Evolutionary conservation across 1,140 invertebrate genomes (phyloP).

Genomic region (Ceratitis capitata): DNA sequence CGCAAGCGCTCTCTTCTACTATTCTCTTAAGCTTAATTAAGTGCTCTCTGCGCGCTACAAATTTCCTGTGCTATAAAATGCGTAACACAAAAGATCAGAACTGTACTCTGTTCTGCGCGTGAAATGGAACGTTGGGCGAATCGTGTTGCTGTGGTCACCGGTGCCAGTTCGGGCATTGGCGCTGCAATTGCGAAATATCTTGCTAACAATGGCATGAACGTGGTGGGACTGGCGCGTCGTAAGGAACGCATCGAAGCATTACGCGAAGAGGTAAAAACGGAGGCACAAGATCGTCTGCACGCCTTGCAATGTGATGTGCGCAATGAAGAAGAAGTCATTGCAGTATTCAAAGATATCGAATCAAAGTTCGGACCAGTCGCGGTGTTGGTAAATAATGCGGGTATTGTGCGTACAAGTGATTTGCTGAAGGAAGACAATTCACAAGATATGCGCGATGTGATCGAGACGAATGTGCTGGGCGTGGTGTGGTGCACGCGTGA

Average conservation of each 20-base stretch:
- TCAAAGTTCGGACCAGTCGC: constrained; percentile 72
- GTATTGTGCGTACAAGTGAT: constrained; percentile 57
- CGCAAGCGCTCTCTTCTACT: too few species aligned
- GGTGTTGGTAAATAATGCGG: constrained; percentile 80
- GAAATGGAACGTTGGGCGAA: constrained; percentile 73
- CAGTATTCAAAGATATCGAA: constrained; percentile 71
- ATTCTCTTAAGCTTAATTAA: too few species aligned
- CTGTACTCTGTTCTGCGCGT: neutral
- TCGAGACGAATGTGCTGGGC: constrained; percentile 75
- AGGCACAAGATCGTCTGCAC: constrained; percentile 59
- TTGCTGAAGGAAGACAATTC: constrained; percentile 41
- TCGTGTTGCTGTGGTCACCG: constrained; percentile 75
- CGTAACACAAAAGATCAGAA: neutral
- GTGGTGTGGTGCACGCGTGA: constrained; percentile 72
- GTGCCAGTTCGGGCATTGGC: constrained; percentile 76
- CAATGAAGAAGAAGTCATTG: constrained; percentile 71
- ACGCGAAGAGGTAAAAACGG: constrained; percentile 46
- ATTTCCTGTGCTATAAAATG: neutral
- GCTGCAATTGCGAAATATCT: constrained; percentile 67
- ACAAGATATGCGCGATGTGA: constrained; percentile 46
- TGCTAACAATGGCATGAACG: constrained; percentile 70
- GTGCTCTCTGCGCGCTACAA: too few species aligned
- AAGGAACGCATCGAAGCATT: constrained; percentile 68
- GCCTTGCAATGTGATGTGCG: constrained; percentile 73
- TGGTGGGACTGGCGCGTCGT: constrained; percentile 75